These are phyloP conservation scores for Pinna nobilis DNA, from an alignment of 1,140 invertebrate species.

Conservation along the genomic window DNA sequence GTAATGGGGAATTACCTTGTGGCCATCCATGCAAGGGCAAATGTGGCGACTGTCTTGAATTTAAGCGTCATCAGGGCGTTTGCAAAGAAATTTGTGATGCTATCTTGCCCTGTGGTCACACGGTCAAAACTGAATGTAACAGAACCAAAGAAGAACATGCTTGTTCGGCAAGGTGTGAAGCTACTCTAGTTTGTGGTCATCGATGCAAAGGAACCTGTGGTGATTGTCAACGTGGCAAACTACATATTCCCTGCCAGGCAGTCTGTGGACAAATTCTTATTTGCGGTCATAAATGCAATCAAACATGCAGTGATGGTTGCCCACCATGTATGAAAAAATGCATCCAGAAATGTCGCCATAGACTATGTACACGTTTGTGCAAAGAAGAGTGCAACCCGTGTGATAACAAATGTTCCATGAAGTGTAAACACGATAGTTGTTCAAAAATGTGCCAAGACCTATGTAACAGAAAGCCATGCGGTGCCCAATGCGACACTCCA, in stretches of 20 bases:
- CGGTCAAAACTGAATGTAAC: conserved; percentile 51
- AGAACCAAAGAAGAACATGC: conserved; percentile 34
- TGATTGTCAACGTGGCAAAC: conserved; percentile 78
- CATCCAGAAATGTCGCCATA: conserved; percentile 73
- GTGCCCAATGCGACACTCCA: conserved; percentile 55
- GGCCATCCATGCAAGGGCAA: conserved; percentile 80
- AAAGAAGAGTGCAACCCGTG: conserved; percentile 74
- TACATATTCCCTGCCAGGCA: conserved; percentile 76
- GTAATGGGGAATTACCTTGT: conserved; percentile 71
- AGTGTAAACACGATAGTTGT: conserved; percentile 75
- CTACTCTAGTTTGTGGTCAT: conserved; percentile 58
- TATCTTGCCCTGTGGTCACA: conserved; percentile 67
- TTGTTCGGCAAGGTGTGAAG: conserved; percentile 43
- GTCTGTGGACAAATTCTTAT: conserved; percentile 67
- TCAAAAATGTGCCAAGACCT: conserved; percentile 77
- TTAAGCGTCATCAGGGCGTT: conserved; percentile 37
- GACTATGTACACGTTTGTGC: conserved; percentile 67
- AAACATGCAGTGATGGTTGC: conserved; percentile 68
- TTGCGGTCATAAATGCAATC: conserved; percentile 72
- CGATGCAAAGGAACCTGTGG: conserved; percentile 58
- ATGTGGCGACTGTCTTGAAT: conserved; percentile 79
- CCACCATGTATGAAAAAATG: conserved; percentile 79
- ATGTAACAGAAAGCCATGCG: conserved; percentile 78
- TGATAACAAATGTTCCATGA: conserved; percentile 77
- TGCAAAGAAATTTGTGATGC: conserved; percentile 34